phyloP scores from a whole-genome alignment of 2,113 vertebrate genomes.

The Oriolus oriolus region DNA sequence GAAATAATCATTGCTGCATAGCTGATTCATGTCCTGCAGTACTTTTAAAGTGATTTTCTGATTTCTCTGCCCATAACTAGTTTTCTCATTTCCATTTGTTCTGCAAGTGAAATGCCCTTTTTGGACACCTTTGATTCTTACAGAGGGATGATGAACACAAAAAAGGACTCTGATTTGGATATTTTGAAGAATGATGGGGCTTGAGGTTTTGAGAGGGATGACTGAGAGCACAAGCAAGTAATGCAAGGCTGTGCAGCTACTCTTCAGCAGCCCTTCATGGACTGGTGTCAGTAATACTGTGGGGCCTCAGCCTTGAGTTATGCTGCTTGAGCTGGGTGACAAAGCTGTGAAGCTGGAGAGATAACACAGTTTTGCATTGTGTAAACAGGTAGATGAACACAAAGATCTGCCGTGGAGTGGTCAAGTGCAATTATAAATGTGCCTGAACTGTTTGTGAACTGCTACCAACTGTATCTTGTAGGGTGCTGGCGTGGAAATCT shows the following conservation, averaged over 20 bases:
- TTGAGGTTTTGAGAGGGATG: background rate
- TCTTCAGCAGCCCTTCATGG: background rate
- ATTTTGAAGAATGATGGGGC: background rate
- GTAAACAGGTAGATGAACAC: background rate
- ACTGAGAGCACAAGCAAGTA: background rate
- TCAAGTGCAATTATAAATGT: background rate
- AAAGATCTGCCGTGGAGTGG: background rate
- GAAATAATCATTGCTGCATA: background rate
- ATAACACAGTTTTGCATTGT: background rate
- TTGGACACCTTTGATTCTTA: background rate
- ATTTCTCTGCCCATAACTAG: background rate
- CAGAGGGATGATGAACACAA: background rate
- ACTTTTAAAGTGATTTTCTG: background rate
- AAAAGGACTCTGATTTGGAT: background rate
- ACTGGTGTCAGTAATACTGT: background rate
- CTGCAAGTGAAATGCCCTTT: background rate
- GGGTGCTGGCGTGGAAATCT: slow-evolving; percentile 95
- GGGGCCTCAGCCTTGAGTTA: background rate
- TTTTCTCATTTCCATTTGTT: background rate
- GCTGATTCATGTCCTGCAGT: background rate
- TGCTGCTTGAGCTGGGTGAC: background rate
- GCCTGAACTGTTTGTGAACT: background rate
- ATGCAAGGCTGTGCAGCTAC: background rate
- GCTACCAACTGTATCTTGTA: slow-evolving; percentile 27
- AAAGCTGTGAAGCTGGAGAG: background rate